Percentiles rank a stretch among this genome's conserved stretches.
Evolutionary conservation across 2,888 invertebrate genomes (phyloP).

Genomic region (Notodonta dromedarius): DNA sequence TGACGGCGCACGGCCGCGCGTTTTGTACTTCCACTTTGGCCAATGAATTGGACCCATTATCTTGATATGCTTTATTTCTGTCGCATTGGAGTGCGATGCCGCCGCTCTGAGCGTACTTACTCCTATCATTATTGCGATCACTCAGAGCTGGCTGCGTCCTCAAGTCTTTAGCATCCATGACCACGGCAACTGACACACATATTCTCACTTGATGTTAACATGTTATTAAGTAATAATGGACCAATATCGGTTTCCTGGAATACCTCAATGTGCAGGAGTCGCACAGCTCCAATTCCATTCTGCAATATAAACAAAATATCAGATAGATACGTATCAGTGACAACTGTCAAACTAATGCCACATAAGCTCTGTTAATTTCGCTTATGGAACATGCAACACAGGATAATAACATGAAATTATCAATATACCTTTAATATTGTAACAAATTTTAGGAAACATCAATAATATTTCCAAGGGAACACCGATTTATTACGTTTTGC

Average conservation of each 20-base stretch:
- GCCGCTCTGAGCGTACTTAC: slow-evolving; percentile 66
- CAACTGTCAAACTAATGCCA: slow-evolving; percentile 82
- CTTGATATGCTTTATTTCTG: slow-evolving; percentile 70
- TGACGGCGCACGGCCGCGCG: slow-evolving; percentile 78
- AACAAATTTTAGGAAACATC: slow-evolving; percentile 61
- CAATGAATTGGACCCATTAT: slow-evolving; percentile 68
- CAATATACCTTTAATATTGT: slow-evolving; percentile 53
- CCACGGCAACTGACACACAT: slow-evolving; percentile 55
- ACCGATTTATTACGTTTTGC: slow-evolving; percentile 77
- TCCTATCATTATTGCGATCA: slow-evolving; percentile 71
- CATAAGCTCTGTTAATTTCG: slow-evolving; percentile 55
- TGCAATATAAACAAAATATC: slow-evolving; percentile 81
- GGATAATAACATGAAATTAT: slow-evolving; percentile 15
- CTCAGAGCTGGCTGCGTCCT: slow-evolving; percentile 64
- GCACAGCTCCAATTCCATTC: slow-evolving; percentile 59
- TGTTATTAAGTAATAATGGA: slow-evolving; percentile 48
- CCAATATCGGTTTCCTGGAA: slow-evolving; percentile 31
- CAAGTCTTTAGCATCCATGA: slow-evolving; percentile 80
- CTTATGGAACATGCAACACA: slow-evolving; percentile 20
- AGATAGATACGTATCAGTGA: slow-evolving; percentile 49
- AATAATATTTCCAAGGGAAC: slow-evolving; percentile 82
- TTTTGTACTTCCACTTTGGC: slow-evolving; percentile 69
- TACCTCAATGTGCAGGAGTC: slow-evolving; percentile 38
- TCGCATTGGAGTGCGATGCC: slow-evolving; percentile 58
- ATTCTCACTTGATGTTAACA: slow-evolving; percentile 56